Conservation (phyloP, 2,888 invertebrate genomes). For the Drosophila stalkeri region DNA sequence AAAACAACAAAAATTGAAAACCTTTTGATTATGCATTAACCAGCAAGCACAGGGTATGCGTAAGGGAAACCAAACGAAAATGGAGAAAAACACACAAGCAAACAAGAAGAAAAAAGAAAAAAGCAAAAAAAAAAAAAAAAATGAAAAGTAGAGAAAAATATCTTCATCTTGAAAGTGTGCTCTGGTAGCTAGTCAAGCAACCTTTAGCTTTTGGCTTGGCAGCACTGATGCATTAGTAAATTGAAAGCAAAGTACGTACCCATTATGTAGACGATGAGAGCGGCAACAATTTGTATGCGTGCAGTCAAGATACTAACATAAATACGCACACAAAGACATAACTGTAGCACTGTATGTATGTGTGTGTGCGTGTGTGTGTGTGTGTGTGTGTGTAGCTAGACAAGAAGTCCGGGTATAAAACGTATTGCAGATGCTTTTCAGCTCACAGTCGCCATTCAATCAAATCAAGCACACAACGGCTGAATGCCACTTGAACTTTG, state of each 20-base stretch:
- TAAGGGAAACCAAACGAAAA: neutral
- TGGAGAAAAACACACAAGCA: neutral
- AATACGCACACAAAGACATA: constrained; percentile 43
- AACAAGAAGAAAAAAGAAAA: too few relatives aligned
- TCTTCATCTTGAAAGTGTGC: constrained; percentile 45
- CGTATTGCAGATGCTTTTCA: constrained; percentile 52
- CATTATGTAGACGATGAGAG: constrained; percentile 47
- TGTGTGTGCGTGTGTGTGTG: constrained; percentile 2
- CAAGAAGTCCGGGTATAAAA: constrained; percentile 45
- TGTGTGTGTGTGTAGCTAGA: constrained; percentile 28
- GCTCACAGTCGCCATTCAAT: constrained; percentile 50
- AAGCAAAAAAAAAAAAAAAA: too few relatives aligned
- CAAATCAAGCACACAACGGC: constrained; percentile 49
- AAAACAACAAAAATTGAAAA: neutral
- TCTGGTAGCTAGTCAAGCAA: constrained; percentile 66
- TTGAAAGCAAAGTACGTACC: constrained; percentile 70
- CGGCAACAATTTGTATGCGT: constrained; percentile 54
- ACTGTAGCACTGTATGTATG: neutral
- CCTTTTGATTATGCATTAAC: constrained; percentile 1
- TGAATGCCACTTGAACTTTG: constrained; percentile 50
- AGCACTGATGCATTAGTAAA: constrained; percentile 73
- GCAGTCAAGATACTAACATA: constrained; percentile 62
- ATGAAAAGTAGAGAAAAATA: constrained; percentile 22
- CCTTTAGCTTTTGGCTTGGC: constrained; percentile 58
- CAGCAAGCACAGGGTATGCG: constrained; percentile 15